phyloP scores from a whole-genome alignment of 2,113 vertebrate species.

The Balaeniceps rex region DNA sequence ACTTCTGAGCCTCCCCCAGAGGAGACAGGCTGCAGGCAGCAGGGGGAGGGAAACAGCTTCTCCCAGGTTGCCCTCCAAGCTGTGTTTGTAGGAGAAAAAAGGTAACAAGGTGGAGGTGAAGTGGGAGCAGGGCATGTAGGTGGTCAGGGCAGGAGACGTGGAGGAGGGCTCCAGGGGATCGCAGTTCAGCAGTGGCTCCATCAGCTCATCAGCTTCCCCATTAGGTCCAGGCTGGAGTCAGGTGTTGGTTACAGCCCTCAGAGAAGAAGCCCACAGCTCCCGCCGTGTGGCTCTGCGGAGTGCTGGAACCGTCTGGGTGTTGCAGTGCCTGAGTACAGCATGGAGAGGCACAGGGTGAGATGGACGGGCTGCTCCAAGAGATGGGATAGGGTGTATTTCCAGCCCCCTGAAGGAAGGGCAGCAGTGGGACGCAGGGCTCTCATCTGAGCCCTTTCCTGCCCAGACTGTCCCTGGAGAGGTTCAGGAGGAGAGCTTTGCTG shows the following conservation, averaged over 20 bases:
- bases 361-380: background rate
- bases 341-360: background rate
- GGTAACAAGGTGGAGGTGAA: background rate
- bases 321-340: background rate
- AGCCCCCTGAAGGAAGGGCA: background rate
- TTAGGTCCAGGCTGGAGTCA: background rate
- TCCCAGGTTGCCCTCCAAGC: background rate
- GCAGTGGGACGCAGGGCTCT: background rate
- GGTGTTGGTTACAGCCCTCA: background rate
- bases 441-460: background rate
- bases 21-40: background rate
- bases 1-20: background rate
- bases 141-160: background rate
- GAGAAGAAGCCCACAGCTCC: background rate
- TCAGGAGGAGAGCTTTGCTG: background rate
- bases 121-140: background rate
- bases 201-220: background rate
- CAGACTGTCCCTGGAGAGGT: background rate
- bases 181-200: background rate
- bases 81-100: background rate
- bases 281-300: accelerated
- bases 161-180: background rate
- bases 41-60: background rate
- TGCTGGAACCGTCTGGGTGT: background rate
- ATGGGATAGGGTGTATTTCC: background rate